Evolutionary conservation across 2,797 vertebrate species (phyloP), one percentile per base, ranked within the genome.

Genomic region (Macrochelys suwanniensis): DNA sequence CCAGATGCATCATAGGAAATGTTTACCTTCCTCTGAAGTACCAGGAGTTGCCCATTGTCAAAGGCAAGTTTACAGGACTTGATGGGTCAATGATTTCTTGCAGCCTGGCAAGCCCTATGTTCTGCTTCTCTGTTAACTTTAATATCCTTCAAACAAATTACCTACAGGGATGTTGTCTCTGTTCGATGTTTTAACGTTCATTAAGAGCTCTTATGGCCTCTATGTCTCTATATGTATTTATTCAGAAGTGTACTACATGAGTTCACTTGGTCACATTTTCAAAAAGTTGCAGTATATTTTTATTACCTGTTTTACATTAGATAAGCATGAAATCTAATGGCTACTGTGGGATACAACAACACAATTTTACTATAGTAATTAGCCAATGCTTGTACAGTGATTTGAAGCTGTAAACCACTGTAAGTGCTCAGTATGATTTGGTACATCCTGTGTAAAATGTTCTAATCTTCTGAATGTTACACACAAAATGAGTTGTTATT

Each of bases 1-100:
- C 94, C 92, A 93, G 90, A 77, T 94, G 91, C 93, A 92, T 82
- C 54, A 0, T 84, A 85, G 95, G 95, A 93, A 33, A 94, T 94
- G 95, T 92, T 84, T 96, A 94, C 81, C 80, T 97, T 96, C 95
- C 93, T 95, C 96, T 94, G 85, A 93, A 91, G 87, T 92, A 96
- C 93, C 85, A 31, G 82, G 92, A 96, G 94, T 78, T 61, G 96
- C 85, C 4, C 42, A 80, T 77, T 3, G 0, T 95, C 50, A 56
- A 49, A 92, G 82, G 95, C 92, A 89, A 91, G 89, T 96, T 91
- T 51, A 77, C 57, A 82, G 90, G 90, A 65, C 65, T 37, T n/a
- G 33, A 68, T 37, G n/a, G 65, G 33, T 15, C 65, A 68, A 68
- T 68, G n/a, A 21, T 37, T 68, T 68, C n/a, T 68, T 68, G 9